These are phyloP conservation scores for Nemotelus pantherinus DNA, from an alignment of 2,888 invertebrate species.

Conservation along the genomic window DNA sequence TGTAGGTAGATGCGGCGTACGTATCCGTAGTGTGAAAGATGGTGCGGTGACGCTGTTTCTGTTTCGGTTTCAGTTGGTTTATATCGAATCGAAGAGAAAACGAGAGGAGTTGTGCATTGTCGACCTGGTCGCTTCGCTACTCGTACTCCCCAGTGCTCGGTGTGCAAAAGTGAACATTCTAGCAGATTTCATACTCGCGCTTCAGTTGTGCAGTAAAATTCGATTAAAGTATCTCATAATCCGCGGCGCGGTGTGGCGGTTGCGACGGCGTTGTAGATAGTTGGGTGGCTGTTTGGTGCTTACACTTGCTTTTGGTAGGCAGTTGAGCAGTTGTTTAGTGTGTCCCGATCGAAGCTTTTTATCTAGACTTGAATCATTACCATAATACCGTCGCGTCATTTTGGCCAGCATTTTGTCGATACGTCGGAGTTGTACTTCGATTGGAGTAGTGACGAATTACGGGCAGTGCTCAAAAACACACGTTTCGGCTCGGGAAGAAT, in stretches of 20 bases:
- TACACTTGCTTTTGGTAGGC: background rate
- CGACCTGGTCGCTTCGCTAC: background rate
- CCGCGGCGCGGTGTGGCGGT: slow-evolving; percentile 1
- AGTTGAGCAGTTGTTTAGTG: background rate
- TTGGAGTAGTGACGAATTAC: slow-evolving; percentile 1
- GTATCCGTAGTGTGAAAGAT: too few relatives aligned
- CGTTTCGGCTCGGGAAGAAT: background rate
- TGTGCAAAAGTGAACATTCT: slow-evolving; percentile 31
- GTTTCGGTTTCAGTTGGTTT: background rate
- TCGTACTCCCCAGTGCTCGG: background rate
- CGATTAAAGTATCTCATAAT: slow-evolving; percentile 27
- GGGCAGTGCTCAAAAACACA: background rate
- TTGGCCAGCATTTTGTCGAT: too few relatives aligned
- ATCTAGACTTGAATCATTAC: background rate
- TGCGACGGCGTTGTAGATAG: slow-evolving; percentile 24
- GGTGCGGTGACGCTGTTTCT: too few relatives aligned
- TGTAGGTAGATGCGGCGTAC: too few relatives aligned
- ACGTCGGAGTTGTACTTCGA: background rate
- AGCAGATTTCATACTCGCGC: slow-evolving; percentile 22
- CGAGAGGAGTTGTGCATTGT: slow-evolving; percentile 21
- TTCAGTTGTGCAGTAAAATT: slow-evolving; percentile 30
- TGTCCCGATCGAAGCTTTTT: background rate
- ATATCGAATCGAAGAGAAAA: background rate
- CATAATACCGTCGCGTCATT: background rate
- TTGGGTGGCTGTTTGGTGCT: background rate